phyloP scores from a whole-genome alignment of 2,113 vertebrate genomes.

The Gallinago jamesoni region DNA sequence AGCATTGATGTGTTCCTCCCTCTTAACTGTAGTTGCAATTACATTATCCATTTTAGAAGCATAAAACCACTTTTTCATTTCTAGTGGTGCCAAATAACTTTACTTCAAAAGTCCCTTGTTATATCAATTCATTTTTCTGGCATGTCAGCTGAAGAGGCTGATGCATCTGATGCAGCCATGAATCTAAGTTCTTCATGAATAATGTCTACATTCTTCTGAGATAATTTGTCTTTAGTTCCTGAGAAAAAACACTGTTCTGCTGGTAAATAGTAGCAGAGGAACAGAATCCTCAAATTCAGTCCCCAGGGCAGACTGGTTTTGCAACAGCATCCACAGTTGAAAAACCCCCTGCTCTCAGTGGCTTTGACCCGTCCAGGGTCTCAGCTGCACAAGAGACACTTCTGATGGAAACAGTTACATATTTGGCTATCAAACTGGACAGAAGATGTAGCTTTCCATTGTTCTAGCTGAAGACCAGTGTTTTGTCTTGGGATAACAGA shows the following conservation, averaged over 20 bases:
- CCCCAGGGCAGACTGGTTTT: not conserved
- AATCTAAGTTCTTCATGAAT: not conserved
- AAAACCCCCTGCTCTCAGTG: not conserved
- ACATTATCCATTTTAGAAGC: not conserved
- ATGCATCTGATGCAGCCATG: not conserved
- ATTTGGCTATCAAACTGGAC: not conserved
- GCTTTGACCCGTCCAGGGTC: not conserved
- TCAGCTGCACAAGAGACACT: not conserved
- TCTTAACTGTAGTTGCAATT: not conserved
- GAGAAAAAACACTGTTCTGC: not conserved
- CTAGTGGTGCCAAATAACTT: not conserved
- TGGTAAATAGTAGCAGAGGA: not conserved
- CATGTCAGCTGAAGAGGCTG: not conserved
- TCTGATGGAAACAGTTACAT: not conserved
- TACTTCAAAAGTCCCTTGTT: not conserved
- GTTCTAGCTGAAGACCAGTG: not conserved
- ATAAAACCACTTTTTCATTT: not conserved
- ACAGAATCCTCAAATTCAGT: not conserved
- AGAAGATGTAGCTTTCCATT: not conserved
- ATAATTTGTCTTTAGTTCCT: not conserved
- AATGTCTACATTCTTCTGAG: not conserved
- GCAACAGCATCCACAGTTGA: not conserved
- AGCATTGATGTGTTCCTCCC: not conserved
- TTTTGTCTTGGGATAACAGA: not conserved
- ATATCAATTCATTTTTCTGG: not conserved